phyloP scores from a whole-genome alignment of 2,888 invertebrate species.

The Epinotia ramella region DNA sequence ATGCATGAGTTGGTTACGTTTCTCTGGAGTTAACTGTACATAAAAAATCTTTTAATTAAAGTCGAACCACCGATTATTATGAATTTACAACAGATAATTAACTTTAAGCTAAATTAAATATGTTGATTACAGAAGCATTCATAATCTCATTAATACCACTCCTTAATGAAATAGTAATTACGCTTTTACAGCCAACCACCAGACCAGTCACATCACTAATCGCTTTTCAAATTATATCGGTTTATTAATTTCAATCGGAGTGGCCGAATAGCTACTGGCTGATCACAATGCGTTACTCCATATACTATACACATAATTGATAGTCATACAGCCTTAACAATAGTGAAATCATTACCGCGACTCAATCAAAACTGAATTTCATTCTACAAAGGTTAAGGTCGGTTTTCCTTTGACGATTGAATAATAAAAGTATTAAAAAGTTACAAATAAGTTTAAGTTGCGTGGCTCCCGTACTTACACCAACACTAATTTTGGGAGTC shows the following conservation, averaged over 20 bases:
- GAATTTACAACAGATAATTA: background rate
- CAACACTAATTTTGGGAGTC: slow-evolving; percentile 81
- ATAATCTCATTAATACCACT: slow-evolving; percentile 20
- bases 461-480: slow-evolving; percentile 84
- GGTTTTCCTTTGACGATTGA: slow-evolving; percentile 50
- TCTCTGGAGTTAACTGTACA: background rate
- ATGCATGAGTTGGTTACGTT: too few species aligned
- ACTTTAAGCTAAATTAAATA: background rate
- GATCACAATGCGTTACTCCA: slow-evolving; percentile 81
- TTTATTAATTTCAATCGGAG: slow-evolving; percentile 83
- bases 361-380: slow-evolving; percentile 57
- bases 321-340: slow-evolving; percentile 83
- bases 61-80: background rate
- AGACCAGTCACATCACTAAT: slow-evolving; percentile 66
- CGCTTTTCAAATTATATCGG: slow-evolving; percentile 80
- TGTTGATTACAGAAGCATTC: slow-evolving; percentile 1
- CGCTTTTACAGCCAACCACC: slow-evolving; percentile 15
- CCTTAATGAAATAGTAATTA: slow-evolving; percentile 39
- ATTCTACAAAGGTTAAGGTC: slow-evolving; percentile 52
- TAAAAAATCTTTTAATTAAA: background rate
- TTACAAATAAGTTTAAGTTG: slow-evolving; percentile 77
- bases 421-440: slow-evolving; percentile 69
- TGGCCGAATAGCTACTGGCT: slow-evolving; percentile 81
- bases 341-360: slow-evolving; percentile 72
- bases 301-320: slow-evolving; percentile 82